phyloP scores from a whole-genome alignment of 23 tunicate species.

The Halocynthia roretzi region DNA sequence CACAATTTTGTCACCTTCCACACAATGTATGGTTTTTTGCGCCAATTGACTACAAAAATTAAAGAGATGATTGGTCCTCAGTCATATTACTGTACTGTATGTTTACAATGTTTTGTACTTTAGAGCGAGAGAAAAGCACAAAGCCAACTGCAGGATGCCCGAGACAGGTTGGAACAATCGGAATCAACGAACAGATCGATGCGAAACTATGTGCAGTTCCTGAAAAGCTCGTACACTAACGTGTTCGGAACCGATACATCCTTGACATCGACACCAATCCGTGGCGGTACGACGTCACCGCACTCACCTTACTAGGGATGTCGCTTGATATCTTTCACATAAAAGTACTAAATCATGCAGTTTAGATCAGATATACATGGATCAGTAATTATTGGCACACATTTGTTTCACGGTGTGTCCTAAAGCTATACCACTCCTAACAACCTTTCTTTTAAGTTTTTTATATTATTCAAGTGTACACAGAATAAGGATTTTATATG shows the following conservation, averaged over 20 bases:
- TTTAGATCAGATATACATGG: neutral
- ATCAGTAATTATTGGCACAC: neutral
- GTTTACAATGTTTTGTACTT: neutral
- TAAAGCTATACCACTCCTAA: neutral
- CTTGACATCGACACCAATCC: constrained; percentile 74
- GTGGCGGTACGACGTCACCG: constrained; percentile 16
- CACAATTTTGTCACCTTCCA: too few species aligned
- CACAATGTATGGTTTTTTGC: neutral
- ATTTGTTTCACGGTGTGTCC: neutral
- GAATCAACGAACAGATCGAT: constrained; percentile 91
- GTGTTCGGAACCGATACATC: constrained; percentile 72
- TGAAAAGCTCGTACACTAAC: constrained; percentile 82
- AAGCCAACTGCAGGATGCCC: constrained; percentile 64
- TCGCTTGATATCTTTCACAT: neutral
- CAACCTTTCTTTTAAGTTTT: constrained; percentile 14
- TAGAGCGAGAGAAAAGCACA: constrained; percentile 61
- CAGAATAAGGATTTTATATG: too few species aligned
- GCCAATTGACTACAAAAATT: neutral
- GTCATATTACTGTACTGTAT: neutral
- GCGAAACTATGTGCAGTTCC: constrained; percentile 89
- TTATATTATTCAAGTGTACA: neutral
- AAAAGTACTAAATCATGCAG: neutral
- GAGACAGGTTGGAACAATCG: constrained; percentile 86
- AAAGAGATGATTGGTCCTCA: neutral
- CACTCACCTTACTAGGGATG: constrained; percentile 12